phyloP scores from a whole-genome alignment of 2,888 invertebrate genomes.

The Drosophila affinis region DNA sequence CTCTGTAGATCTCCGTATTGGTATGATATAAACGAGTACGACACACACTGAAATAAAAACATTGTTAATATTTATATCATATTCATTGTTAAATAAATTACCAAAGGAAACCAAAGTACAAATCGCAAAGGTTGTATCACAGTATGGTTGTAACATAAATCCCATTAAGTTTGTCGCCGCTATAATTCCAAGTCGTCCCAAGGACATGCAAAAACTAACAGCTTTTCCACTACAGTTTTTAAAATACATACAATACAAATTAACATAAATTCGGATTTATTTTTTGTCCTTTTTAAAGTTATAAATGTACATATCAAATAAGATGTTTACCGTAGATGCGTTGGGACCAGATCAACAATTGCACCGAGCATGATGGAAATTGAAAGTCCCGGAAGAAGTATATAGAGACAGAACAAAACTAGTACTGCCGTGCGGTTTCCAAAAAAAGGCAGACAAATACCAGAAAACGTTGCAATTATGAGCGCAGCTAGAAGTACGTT shows the following conservation, averaged over 20 bases:
- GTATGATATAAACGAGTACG: conserved; percentile 65
- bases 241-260: conserved; percentile 9
- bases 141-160: conserved; percentile 66
- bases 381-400: conserved; percentile 76
- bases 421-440: conserved; percentile 70
- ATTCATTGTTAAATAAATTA: conserved; percentile 22
- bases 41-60: conserved; percentile 65
- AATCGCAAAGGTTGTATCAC: conserved; percentile 72
- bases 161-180: conserved; percentile 77
- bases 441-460: conserved; percentile 75
- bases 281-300: no score
- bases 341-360: conserved; percentile 80
- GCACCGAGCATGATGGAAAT: conserved; percentile 80
- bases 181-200: neutral
- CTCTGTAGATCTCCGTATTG: conserved; percentile 65
- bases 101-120: conserved; percentile 69
- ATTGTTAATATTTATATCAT: neutral
- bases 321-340: conserved; percentile 71
- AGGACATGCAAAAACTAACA: no score
- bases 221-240: conserved; percentile 65
- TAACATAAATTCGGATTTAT: neutral
- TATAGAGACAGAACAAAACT: conserved; percentile 79
- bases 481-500: conserved; percentile 74
- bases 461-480: conserved; percentile 68
- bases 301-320: no score